These are phyloP conservation scores for Cataglyphis altisquamis DNA, from an alignment of 2,888 invertebrate genomes.

Conservation along the genomic window DNA sequence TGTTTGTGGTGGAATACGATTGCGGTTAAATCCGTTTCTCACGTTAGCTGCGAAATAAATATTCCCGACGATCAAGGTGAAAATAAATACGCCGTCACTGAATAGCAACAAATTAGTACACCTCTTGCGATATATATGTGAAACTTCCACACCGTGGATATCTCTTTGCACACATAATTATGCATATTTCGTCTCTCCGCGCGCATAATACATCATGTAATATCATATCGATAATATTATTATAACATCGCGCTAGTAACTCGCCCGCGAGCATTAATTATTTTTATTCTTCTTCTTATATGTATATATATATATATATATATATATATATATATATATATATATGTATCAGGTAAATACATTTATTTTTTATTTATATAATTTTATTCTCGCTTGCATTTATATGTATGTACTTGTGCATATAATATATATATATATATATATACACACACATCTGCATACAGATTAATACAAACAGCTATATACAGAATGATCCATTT, in stretches of 20 bases:
- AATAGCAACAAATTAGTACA: slow-evolving; percentile 36
- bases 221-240: slow-evolving; percentile 45
- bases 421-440: background rate
- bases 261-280: slow-evolving; percentile 84
- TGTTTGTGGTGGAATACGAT: background rate
- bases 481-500: slow-evolving; percentile 16
- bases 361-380: slow-evolving; percentile 67
- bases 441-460: background rate
- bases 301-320: slow-evolving; percentile 19
- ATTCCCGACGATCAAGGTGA: background rate
- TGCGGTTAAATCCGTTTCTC: background rate
- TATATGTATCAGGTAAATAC: slow-evolving; percentile 76
- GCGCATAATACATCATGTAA: slow-evolving; percentile 25
- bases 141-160: slow-evolving; percentile 21
- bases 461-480: slow-evolving; percentile 40
- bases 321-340: slow-evolving; percentile 30
- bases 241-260: slow-evolving; percentile 81
- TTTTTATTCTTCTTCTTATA: slow-evolving; percentile 70
- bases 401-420: slow-evolving; percentile 41
- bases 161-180: slow-evolving; percentile 70
- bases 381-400: slow-evolving; percentile 43
- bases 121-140: slow-evolving; percentile 50
- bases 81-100: slow-evolving; percentile 47
- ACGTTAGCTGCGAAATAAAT: background rate
- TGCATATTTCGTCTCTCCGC: slow-evolving; percentile 62